phyloP scores from a whole-genome alignment of 2,888 invertebrate genomes.

The Agonum fuliginosum region DNA sequence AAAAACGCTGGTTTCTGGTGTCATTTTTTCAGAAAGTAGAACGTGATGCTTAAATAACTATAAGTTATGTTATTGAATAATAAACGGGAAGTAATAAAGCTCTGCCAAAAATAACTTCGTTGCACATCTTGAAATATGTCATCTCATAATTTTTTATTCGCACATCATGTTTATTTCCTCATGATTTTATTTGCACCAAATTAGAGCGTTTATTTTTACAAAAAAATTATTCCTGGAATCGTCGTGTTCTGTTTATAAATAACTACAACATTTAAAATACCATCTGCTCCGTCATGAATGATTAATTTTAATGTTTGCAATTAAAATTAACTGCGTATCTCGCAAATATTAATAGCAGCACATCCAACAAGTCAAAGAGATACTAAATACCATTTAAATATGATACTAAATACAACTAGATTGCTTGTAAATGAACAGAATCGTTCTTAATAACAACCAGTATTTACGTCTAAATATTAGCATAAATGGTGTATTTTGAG shows the following conservation, averaged over 20 bases:
- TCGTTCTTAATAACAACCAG: not conserved
- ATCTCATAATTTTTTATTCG: not conserved
- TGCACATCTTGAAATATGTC: not conserved
- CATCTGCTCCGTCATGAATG: slow-evolving; percentile 44
- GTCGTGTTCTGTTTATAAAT: slow-evolving; percentile 36
- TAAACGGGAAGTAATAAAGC: not conserved
- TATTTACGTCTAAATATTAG: too few relatives aligned
- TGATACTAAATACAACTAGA: not conserved
- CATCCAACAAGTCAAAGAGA: slow-evolving; percentile 2
- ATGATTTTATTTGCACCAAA: slow-evolving; percentile 14
- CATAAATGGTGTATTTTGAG: too few relatives aligned
- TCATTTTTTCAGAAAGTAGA: too few relatives aligned
- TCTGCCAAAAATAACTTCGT: not conserved
- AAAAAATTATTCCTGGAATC: slow-evolving; percentile 16
- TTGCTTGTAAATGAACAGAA: not conserved
- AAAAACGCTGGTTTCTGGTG: too few relatives aligned
- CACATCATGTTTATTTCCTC: not conserved
- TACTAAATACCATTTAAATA: slow-evolving; percentile 20
- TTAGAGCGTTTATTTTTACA: slow-evolving; percentile 14
- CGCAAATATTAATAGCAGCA: slow-evolving; percentile 34
- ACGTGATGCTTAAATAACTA: not conserved
- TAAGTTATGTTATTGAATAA: not conserved
- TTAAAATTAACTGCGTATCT: slow-evolving; percentile 42
- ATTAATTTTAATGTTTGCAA: slow-evolving; percentile 57
- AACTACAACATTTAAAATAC: slow-evolving; percentile 31